These are phyloP conservation scores for Stenodera caucasica DNA, from an alignment of 2,888 invertebrate species.

Conservation along the genomic window DNA sequence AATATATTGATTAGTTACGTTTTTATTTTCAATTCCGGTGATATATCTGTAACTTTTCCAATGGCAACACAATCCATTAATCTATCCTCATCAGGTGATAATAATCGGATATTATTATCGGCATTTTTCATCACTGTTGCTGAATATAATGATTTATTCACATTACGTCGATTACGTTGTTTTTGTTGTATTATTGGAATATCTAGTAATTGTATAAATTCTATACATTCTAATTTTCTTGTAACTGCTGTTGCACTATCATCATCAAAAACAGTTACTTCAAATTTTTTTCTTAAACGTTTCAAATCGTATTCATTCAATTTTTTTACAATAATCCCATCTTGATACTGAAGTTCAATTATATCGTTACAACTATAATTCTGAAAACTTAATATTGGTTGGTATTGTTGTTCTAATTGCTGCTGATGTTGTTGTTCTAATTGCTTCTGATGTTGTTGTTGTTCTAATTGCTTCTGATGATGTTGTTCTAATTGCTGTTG, in stretches of 20 bases:
- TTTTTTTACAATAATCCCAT: background rate
- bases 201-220: slow-evolving; percentile 9
- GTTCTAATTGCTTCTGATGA: background rate
- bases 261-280: slow-evolving; percentile 12
- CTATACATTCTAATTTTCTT: slow-evolving; percentile 12
- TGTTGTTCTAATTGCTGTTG: background rate
- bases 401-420: too few relatives aligned
- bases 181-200: background rate
- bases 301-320: slow-evolving; percentile 17
- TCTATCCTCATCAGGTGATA: slow-evolving; percentile 7
- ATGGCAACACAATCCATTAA: slow-evolving; percentile 16
- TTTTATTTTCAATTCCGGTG: slow-evolving; percentile 3
- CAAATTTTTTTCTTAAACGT: slow-evolving; percentile 9
- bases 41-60: slow-evolving; percentile 1
- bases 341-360: slow-evolving; percentile 1
- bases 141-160: background rate
- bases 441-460: too few relatives aligned
- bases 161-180: background rate
- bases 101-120: too few relatives aligned
- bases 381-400: slow-evolving; percentile 11
- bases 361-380: slow-evolving; percentile 1
- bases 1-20: slow-evolving; percentile 10
- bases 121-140: background rate
- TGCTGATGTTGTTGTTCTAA: too few relatives aligned
- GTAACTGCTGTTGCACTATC: background rate